These are phyloP conservation scores for Ditylenchus dipsaci DNA, from an alignment of 1,140 invertebrate genomes.

Conservation along the genomic window DNA sequence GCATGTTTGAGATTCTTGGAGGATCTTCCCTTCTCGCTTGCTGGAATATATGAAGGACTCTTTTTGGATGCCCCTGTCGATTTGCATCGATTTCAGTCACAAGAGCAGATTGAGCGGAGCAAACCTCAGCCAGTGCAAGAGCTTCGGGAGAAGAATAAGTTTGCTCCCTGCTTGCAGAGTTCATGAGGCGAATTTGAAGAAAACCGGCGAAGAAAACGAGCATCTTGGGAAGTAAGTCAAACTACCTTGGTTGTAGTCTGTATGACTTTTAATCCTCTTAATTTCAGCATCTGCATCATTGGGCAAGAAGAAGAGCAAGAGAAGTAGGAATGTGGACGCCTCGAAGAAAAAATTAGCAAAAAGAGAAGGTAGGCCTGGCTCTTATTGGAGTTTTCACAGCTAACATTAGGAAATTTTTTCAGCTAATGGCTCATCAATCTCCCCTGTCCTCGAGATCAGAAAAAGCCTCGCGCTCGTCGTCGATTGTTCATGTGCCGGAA, in stretches of 20 bases:
- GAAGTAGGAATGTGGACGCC: background rate
- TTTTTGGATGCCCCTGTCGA: conserved; percentile 4
- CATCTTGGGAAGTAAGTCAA: too few species aligned
- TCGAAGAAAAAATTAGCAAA: background rate
- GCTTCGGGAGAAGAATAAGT: background rate
- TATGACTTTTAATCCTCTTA: too few species aligned
- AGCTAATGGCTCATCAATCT: too few species aligned
- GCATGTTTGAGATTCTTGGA: conserved; percentile 11
- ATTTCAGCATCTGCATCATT: too few species aligned
- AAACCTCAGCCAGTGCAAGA: background rate
- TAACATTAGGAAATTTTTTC: too few species aligned
- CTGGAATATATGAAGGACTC: conserved; percentile 15
- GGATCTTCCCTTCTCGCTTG: conserved; percentile 2
- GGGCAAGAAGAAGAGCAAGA: too few species aligned
- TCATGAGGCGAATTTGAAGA: background rate
- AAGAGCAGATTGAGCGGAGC: background rate
- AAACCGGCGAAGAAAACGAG: too few species aligned
- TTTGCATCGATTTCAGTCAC: conserved; percentile 8
- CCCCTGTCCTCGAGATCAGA: background rate
- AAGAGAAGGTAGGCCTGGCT: too few species aligned
- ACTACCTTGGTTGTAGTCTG: too few species aligned
- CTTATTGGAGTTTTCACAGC: too few species aligned
- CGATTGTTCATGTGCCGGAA: conserved; percentile 1
- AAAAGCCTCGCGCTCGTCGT: background rate
- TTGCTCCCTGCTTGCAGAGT: background rate